Percentiles rank a stretch among this genome's conserved stretches.
phyloP scores from a whole-genome alignment of 2,888 invertebrate species.

The Spisula subtruncata region DNA sequence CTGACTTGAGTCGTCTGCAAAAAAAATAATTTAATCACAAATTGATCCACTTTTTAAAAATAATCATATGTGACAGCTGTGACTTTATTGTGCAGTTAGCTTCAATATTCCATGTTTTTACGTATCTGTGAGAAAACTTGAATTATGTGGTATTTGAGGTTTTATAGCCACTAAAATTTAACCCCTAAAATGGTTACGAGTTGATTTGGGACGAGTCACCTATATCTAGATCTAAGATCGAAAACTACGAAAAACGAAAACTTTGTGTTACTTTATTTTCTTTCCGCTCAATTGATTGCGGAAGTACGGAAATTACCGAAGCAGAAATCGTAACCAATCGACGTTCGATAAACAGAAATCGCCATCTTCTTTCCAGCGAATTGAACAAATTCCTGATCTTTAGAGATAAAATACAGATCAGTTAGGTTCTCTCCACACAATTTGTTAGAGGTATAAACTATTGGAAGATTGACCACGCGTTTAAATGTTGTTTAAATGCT shows the following conservation, averaged over 20 bases:
- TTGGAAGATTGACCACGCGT: background rate
- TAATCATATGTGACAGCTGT: no score
- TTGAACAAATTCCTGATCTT: background rate
- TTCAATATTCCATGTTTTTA: no score
- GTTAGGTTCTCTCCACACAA: background rate
- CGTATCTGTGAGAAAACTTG: no score
- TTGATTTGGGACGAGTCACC: background rate
- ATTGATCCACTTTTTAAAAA: no score
- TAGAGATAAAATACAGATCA: background rate
- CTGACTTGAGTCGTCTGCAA: no score
- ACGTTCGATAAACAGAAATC: conserved; percentile 29
- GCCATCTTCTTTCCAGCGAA: conserved; percentile 24
- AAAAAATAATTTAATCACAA: no score
- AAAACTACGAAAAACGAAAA: background rate
- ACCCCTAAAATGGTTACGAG: no score
- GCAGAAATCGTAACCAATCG: conserved; percentile 26
- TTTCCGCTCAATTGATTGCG: conserved; percentile 10
- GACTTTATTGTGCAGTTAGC: no score
- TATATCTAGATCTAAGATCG: background rate
- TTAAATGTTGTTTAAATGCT: background rate
- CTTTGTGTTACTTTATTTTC: background rate
- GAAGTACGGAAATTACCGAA: conserved; percentile 30
- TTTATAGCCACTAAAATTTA: no score
- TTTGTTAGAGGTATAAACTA: background rate
- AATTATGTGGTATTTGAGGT: no score